phyloP scores from a whole-genome alignment of 2,888 invertebrate genomes.

The Tortricodes alternella region DNA sequence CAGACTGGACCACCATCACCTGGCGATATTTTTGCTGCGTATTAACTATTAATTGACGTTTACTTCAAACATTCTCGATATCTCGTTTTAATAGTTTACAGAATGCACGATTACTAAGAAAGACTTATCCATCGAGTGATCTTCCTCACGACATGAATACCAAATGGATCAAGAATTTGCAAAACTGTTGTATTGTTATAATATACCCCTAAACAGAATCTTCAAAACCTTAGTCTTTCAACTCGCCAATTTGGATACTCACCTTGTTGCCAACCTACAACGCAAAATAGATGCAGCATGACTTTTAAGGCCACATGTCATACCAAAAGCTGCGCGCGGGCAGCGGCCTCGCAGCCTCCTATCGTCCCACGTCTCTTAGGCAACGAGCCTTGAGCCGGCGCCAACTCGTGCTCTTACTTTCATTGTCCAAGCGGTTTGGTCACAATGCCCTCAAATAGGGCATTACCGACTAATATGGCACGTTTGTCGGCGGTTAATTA shows the following conservation, averaged over 20 bases:
- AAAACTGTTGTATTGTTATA: too few relatives aligned
- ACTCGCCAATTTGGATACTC: not conserved
- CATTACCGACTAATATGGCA: slow-evolving; percentile 30
- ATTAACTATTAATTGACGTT: too few relatives aligned
- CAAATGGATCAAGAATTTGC: too few relatives aligned
- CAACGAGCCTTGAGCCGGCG: slow-evolving; percentile 69
- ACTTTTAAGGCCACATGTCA: slow-evolving; percentile 28
- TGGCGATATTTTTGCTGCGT: too few relatives aligned
- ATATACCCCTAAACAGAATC: too few relatives aligned
- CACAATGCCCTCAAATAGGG: slow-evolving; percentile 46
- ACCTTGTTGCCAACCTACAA: slow-evolving; percentile 11
- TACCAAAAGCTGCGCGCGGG: slow-evolving; percentile 28
- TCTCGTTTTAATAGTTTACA: too few relatives aligned
- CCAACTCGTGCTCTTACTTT: slow-evolving; percentile 70
- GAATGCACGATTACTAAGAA: too few relatives aligned
- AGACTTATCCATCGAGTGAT: too few relatives aligned
- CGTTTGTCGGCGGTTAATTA: slow-evolving; percentile 25
- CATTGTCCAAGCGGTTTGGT: slow-evolving; percentile 67
- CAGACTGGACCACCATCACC: too few relatives aligned
- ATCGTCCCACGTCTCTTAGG: slow-evolving; percentile 69
- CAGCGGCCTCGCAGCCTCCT: slow-evolving; percentile 48
- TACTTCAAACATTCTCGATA: too few relatives aligned
- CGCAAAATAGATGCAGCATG: slow-evolving; percentile 17
- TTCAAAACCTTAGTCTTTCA: not conserved
- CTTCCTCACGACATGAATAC: too few relatives aligned